A percentile compares a stretch with the other conserved stretches of the same genome.
Evolutionary conservation across 1,140 invertebrate genomes (phyloP).

Genomic region (Battus philenor): DNA sequence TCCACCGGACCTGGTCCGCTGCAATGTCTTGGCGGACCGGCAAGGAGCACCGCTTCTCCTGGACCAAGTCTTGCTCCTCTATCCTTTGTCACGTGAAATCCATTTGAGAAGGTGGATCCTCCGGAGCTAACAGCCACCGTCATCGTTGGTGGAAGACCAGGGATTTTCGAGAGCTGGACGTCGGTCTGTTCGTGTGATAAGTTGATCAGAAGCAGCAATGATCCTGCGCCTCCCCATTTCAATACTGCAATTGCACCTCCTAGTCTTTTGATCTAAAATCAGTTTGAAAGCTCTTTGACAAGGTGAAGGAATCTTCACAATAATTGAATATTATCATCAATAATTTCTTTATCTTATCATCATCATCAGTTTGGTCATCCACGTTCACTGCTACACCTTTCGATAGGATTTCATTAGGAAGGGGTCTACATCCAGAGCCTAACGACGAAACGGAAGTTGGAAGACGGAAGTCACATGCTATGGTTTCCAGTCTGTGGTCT

Average conservation of each 20-base stretch:
- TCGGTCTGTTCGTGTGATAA: slow-evolving; percentile 34
- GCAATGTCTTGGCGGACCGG: slow-evolving; percentile 52
- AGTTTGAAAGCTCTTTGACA: too few species aligned
- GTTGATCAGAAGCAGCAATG: slow-evolving; percentile 48
- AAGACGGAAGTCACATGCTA: too few species aligned
- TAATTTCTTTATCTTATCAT: too few species aligned
- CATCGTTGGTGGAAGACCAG: slow-evolving; percentile 53
- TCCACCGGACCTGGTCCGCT: slow-evolving; percentile 63
- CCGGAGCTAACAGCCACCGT: slow-evolving; percentile 47
- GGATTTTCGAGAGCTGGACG: slow-evolving; percentile 42
- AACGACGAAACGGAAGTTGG: too few species aligned
- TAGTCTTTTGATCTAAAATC: slow-evolving; percentile 46
- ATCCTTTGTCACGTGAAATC: slow-evolving; percentile 38
- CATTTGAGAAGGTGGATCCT: slow-evolving; percentile 38
- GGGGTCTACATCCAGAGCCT: too few species aligned
- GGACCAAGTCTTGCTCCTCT: slow-evolving; percentile 45
- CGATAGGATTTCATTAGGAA: too few species aligned
- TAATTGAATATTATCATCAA: too few species aligned
- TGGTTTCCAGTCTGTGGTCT: too few species aligned
- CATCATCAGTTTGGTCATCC: too few species aligned
- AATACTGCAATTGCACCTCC: slow-evolving; percentile 43
- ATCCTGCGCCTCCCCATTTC: slow-evolving; percentile 52
- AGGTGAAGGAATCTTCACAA: too few species aligned
- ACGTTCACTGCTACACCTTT: too few species aligned
- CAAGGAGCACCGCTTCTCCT: slow-evolving; percentile 51